Percentiles rank a stretch among this genome's conserved stretches.
Conservation (phyloP, 2,113 vertebrate species). For the Corynorhinus townsendii region DNA sequence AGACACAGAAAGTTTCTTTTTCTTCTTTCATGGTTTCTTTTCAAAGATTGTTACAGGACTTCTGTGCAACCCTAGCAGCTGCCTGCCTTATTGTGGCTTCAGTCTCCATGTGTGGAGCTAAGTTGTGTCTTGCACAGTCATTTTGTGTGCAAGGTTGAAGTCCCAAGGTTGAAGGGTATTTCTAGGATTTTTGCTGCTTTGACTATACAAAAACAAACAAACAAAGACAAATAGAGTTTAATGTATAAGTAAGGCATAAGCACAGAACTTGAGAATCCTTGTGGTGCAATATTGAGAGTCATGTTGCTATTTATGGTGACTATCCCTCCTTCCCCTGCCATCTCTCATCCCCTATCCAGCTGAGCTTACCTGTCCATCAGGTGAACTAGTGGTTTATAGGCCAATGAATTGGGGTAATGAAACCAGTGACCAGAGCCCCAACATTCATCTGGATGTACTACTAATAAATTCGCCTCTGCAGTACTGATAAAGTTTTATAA, state of each 20-base stretch:
- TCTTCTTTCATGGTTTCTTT: conserved; percentile 49
- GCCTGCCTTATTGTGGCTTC: background rate
- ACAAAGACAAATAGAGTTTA: background rate
- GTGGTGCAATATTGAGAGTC: background rate
- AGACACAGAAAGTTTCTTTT: conserved; percentile 23
- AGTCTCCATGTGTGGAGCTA: background rate
- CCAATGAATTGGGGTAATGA: background rate
- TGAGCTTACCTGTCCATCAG: background rate
- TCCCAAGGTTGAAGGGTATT: background rate
- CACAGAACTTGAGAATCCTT: background rate
- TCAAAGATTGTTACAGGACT: conserved; percentile 15
- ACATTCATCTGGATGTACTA: background rate
- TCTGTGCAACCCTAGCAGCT: background rate
- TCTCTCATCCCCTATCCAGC: fast-evolving
- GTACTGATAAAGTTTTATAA: background rate
- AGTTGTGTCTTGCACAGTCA: background rate
- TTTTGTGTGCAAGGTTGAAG: background rate
- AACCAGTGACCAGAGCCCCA: background rate
- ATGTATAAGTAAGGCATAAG: background rate
- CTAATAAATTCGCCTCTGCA: background rate
- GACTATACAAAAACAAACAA: background rate
- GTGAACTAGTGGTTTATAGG: background rate
- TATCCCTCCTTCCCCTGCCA: background rate
- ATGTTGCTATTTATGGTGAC: background rate
- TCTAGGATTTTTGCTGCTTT: background rate